These are phyloP conservation scores for Oegoconia quadripuncta DNA, from an alignment of 2,888 invertebrate species.

Conservation along the genomic window DNA sequence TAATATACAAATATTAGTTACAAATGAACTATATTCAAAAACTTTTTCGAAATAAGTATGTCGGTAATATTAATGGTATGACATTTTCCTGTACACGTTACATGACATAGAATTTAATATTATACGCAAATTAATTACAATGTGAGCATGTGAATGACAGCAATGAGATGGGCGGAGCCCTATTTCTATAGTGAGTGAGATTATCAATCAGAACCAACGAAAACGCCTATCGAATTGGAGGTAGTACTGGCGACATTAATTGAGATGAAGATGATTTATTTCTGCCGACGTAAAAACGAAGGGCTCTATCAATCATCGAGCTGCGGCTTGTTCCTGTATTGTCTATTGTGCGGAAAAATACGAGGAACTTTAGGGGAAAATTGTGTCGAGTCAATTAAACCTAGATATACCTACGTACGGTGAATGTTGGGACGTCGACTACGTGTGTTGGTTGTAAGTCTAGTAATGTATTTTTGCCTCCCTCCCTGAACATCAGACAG, in stretches of 20 bases:
- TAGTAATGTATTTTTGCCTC: no score
- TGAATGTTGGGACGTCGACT: background rate
- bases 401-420: background rate
- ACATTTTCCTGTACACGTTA: background rate
- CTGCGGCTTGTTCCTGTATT: slow-evolving; percentile 23
- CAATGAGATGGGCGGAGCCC: slow-evolving; percentile 9
- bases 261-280: slow-evolving; percentile 46
- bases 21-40: no score
- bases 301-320: slow-evolving; percentile 37
- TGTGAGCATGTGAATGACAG: slow-evolving; percentile 8
- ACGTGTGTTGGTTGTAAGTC: no score
- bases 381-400: slow-evolving; percentile 11
- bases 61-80: no score
- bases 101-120: slow-evolving; percentile 3
- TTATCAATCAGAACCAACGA: slow-evolving; percentile 37
- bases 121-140: slow-evolving; percentile 5
- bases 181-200: slow-evolving; percentile 4
- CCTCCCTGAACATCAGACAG: no score
- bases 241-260: slow-evolving; percentile 39
- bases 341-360: slow-evolving; percentile 26
- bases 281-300: slow-evolving; percentile 34
- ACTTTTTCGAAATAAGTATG: no score
- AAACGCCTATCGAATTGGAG: slow-evolving; percentile 33
- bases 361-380: slow-evolving; percentile 16
- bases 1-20: no score